Base-by-base conservation (phyloP, 2,888 invertebrate genomes). In the Sarcophaga caerulescens region DNA sequence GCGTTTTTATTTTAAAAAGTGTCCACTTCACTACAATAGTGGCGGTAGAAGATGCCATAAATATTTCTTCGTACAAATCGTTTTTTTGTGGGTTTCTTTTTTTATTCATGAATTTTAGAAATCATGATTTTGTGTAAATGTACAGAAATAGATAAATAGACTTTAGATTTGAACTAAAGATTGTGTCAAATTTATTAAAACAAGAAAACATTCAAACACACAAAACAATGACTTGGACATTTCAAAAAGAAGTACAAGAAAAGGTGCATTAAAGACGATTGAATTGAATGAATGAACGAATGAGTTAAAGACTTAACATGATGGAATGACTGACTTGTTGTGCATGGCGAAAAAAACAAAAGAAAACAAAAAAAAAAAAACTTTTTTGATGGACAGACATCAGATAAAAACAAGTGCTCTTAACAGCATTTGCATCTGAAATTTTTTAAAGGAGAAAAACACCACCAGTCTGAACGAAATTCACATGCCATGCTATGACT, bases 381-480 rank as follows among this genome's bases (percentile, higher is more conserved):
- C 6, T 35, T 35, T 35, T 35, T 35, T 84, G 81, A 86, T 86
- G 70, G 78, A 84, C 74, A 81, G 74, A 81, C 86, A 78, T 84
- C 81, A 84, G 86, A 86, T 86, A 86, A 84, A 52, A 81, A 86
- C 84, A 86, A 86, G 86, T 84, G 81, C 81, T 84, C 69, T 81
- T 74, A 60, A 57, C 76, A 60, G 77, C 68, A 86, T 84, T 86
- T 84, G 86, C 86, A 86, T 86, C 69, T 81, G 25, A 65, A 73
- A 52, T 19, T 44, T 68, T 25, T 47, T 47, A 47, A 47, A 47
- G 14, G 35, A 44, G 21, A 6, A 10, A 63, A 17, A 52, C 14
- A 47, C 14, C 11, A 47, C 14, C 11, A 47, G 14, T 4, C 52
- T 62, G 17, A 10, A 44, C 6, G 52, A 83, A 73, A 80, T 83